Percentiles rank a stretch among this genome's conserved stretches.
Conservation (phyloP, 1,140 invertebrate species). For the Contarinia nasturtii region DNA sequence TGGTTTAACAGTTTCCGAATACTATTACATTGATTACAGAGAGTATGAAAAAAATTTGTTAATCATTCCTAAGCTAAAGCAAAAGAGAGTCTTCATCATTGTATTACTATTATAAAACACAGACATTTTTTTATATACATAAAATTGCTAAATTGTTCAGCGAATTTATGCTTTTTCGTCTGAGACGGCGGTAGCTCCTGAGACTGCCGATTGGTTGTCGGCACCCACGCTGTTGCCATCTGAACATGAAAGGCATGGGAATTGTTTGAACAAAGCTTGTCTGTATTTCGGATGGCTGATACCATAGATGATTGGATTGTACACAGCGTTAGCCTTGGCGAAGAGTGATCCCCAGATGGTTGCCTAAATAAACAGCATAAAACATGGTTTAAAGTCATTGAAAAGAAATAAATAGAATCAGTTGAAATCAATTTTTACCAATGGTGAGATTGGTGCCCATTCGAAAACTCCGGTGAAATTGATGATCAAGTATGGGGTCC, state of each 20-base stretch:
- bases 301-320: slow-evolving; percentile 48
- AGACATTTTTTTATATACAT: too few species aligned
- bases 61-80: too few species aligned
- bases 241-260: slow-evolving; percentile 38
- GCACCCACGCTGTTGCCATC: slow-evolving; percentile 23
- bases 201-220: slow-evolving; percentile 33
- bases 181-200: slow-evolving; percentile 29
- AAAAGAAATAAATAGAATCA: too few species aligned
- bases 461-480: slow-evolving; percentile 49
- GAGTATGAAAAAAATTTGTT: too few species aligned
- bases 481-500: slow-evolving; percentile 54
- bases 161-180: slow-evolving; percentile 27
- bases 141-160: too few species aligned
- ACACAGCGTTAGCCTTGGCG: slow-evolving; percentile 43
- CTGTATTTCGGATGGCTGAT: slow-evolving; percentile 59
- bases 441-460: slow-evolving; percentile 35
- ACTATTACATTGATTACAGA: too few species aligned
- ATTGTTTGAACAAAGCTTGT: slow-evolving; percentile 41
- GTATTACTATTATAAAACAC: too few species aligned
- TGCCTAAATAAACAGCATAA: too few species aligned
- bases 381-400: too few species aligned
- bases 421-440: too few species aligned
- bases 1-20: too few species aligned
- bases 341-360: slow-evolving; percentile 49
- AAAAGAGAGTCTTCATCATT: too few species aligned